Evolutionary conservation across 2,113 vertebrate genomes (phyloP), one percentile per base, ranked within the genome.

Genomic region (Gymnocephalus cernua): DNA sequence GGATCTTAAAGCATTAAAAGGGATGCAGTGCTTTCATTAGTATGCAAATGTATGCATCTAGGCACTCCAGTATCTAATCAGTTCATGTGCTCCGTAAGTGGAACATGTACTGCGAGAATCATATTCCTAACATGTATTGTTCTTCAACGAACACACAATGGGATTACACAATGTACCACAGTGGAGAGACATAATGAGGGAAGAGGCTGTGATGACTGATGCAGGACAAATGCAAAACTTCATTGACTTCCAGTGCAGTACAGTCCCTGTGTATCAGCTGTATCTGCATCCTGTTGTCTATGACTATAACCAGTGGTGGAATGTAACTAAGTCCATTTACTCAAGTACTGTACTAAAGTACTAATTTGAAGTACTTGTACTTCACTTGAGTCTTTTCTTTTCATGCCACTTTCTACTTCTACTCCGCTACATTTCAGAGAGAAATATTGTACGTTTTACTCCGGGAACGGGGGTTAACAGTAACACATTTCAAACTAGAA

Each of bases 21-120:
- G 45, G 68, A 68, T 27, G 56, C 7, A 19, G 50, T 27, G 61
- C 32, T 62, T 11, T 88, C 82, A 88, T 86, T 78, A 85, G 68
- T 57, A 83, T 86, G 83, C 56, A 77, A 87, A 89, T 84, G 32
- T 25, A 82, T 88, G 65, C 61, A 86, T 84, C 82, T 88, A 79
- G 80, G 87, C 78, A 80, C 65, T 84, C 41, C 53, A 61, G 59
- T 38, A 57, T 73, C 47, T 18, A 72, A 76, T 83, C 63, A 65
- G 59, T 53, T 75, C 23, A 77, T 70, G 45, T 63, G 54, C 65
- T 84, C 74, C 2, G 44, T 19, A 32, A 45, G 47, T 47, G 54
- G 71, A 80, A 67, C 65, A 62, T 59, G 70, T 10, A 23, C 68
- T 45, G 56, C 50, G 38, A 10, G 38, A 18, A 56, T 14, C 41